A percentile compares a stretch with the other conserved stretches of the same genome.
These are phyloP conservation scores for Phrixothrix hirtus DNA, from an alignment of 2,888 invertebrate genomes.

Conservation along the genomic window DNA sequence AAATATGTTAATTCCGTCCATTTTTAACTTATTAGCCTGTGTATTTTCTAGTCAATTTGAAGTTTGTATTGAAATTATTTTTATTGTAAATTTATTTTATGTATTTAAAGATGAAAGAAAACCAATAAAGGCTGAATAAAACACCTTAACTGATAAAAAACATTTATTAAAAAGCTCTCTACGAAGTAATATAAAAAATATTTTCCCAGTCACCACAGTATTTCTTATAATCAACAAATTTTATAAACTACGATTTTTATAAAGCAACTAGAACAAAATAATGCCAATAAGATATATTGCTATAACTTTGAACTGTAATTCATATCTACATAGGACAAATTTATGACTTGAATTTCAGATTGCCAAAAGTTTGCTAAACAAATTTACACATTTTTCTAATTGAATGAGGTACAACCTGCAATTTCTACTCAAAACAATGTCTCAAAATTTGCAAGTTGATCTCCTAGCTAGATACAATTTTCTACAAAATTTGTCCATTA, in stretches of 20 bases:
- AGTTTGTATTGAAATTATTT: slow-evolving; percentile 24
- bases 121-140: slow-evolving; percentile 29
- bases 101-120: slow-evolving; percentile 17
- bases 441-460: too few relatives aligned
- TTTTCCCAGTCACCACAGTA: slow-evolving; percentile 20
- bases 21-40: slow-evolving; percentile 25
- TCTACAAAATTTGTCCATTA: too few relatives aligned
- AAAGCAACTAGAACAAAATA: slow-evolving; percentile 19
- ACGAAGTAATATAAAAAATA: slow-evolving; percentile 29
- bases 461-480: too few relatives aligned
- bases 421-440: too few relatives aligned
- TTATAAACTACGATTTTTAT: slow-evolving; percentile 25
- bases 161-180: slow-evolving; percentile 30
- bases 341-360: too few relatives aligned
- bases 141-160: slow-evolving; percentile 26
- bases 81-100: slow-evolving; percentile 27
- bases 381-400: too few relatives aligned
- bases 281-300: slow-evolving; percentile 8
- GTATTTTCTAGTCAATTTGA: slow-evolving; percentile 29
- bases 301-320: neutral
- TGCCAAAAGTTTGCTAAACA: too few relatives aligned
- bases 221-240: slow-evolving; percentile 22
- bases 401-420: too few relatives aligned
- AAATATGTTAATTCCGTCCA: slow-evolving; percentile 31
- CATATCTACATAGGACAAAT: too few relatives aligned